Percentiles rank a stretch among this genome's conserved stretches.
phyloP scores from a whole-genome alignment of 2,113 vertebrate species.

The Caranx ignobilis region DNA sequence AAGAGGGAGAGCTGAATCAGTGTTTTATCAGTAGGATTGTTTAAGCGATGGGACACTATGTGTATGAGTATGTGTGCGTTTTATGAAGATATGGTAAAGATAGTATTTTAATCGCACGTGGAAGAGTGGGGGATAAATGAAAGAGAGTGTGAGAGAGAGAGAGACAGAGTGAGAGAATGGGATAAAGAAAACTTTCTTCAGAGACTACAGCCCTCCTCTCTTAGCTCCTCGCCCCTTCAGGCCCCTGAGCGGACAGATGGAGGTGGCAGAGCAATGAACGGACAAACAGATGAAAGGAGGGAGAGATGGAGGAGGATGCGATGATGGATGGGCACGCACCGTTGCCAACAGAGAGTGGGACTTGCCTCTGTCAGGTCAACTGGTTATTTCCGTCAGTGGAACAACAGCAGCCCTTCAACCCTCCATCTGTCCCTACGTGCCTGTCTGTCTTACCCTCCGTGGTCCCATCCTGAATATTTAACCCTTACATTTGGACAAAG shows the following conservation, averaged over 20 bases:
- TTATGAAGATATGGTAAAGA: constrained; percentile 67
- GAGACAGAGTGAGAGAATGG: constrained; percentile 42
- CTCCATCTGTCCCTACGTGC: constrained; percentile 38
- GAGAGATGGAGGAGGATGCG: constrained; percentile 49
- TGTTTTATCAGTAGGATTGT: constrained; percentile 61
- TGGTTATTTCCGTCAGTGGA: constrained; percentile 21
- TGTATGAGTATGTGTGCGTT: constrained; percentile 43
- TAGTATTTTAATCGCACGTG: constrained; percentile 72
- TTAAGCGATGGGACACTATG: constrained; percentile 46
- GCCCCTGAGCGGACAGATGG: constrained; percentile 57
- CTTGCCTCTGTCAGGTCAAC: constrained; percentile 17
- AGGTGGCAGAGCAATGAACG: constrained; percentile 42
- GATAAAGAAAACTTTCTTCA: constrained; percentile 60
- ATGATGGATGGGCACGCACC: constrained; percentile 13
- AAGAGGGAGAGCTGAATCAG: constrained; percentile 53
- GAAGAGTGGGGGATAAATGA: constrained; percentile 42
- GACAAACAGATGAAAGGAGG: constrained; percentile 57
- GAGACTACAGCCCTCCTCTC: constrained; percentile 61
- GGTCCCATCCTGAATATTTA: constrained; percentile 18
- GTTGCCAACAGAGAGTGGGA: constrained; percentile 10
- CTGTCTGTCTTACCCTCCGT: constrained; percentile 19
- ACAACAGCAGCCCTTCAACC: constrained; percentile 14
- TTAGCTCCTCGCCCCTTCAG: constrained; percentile 42
- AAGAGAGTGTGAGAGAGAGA: constrained; percentile 6
- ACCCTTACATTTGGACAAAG: constrained; percentile 33